Conservation (phyloP, 2,113 vertebrate species). For the Nothocercus julius region DNA sequence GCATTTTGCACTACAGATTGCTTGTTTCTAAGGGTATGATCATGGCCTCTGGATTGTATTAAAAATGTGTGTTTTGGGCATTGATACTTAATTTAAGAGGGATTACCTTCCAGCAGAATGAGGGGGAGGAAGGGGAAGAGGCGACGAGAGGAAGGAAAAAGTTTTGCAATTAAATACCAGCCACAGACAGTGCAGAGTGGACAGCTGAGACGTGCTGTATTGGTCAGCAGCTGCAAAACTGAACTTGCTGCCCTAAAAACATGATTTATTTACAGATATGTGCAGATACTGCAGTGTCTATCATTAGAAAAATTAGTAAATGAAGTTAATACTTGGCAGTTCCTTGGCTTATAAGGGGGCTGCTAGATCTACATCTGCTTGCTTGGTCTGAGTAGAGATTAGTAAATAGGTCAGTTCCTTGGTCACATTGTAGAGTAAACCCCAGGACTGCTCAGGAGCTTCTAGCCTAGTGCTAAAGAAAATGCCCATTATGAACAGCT, state of each 20-base stretch:
- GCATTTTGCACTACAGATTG: not conserved
- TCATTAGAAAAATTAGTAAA: not conserved
- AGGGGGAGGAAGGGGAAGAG: not conserved
- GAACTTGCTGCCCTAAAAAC: fast-evolving
- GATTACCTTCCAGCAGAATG: not conserved
- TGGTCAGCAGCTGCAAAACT: not conserved
- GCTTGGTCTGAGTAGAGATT: fast-evolving
- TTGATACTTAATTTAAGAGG: conserved; percentile 8
- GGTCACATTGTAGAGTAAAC: fast-evolving
- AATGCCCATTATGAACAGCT: not conserved
- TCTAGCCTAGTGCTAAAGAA: not conserved
- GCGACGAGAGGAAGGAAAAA: not conserved
- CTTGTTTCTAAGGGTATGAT: conserved; percentile 15
- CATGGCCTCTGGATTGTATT: not conserved
- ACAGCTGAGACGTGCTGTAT: not conserved
- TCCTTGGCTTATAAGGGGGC: fast-evolving
- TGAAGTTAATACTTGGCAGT: fast-evolving
- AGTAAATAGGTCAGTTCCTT: not conserved
- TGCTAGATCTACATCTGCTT: not conserved
- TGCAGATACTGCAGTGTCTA: fast-evolving
- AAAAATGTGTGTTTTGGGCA: not conserved
- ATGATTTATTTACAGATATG: fast-evolving
- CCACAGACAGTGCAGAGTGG: too few relatives aligned
- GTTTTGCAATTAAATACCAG: not conserved
- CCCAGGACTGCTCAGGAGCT: not conserved